Evolutionary conservation across 1,140 invertebrate species (phyloP).

Genomic region (Drosophila albomicans): DNA sequence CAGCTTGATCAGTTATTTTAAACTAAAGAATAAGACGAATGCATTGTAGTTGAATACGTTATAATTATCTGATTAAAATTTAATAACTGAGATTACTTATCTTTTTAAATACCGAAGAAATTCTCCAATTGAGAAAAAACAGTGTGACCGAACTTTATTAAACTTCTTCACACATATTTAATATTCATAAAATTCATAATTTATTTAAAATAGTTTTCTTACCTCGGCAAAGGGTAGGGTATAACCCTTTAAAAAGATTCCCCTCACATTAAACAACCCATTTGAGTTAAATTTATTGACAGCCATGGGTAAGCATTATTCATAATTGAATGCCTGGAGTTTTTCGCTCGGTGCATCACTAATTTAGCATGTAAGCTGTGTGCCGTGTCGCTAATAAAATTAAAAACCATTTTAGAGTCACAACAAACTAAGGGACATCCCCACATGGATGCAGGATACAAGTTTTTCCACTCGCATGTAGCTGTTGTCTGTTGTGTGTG

Average conservation of each 20-base stretch:
- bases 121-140: too few species aligned
- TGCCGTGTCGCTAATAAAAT: conserved; percentile 74
- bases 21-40: too few species aligned
- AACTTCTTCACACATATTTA: too few species aligned
- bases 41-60: too few species aligned
- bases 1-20: too few species aligned
- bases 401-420: conserved; percentile 76
- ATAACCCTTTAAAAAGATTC: background rate
- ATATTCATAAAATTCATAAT: too few species aligned
- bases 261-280: background rate
- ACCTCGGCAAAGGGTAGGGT: too few species aligned
- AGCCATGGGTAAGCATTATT: background rate
- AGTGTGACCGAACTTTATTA: too few species aligned
- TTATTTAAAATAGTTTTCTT: too few species aligned
- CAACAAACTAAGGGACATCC: conserved; percentile 44
- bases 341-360: conserved; percentile 59
- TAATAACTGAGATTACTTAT: too few species aligned
- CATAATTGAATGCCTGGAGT: conserved; percentile 16
- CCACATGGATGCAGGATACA: conserved; percentile 34
- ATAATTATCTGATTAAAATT: too few species aligned
- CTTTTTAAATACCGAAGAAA: too few species aligned
- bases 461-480: conserved; percentile 19
- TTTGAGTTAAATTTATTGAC: background rate
- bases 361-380: conserved; percentile 72
- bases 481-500: conserved; percentile 11